These are phyloP conservation scores for Spodoptera exigua DNA, from an alignment of 2,888 invertebrate species.

Conservation along the genomic window DNA sequence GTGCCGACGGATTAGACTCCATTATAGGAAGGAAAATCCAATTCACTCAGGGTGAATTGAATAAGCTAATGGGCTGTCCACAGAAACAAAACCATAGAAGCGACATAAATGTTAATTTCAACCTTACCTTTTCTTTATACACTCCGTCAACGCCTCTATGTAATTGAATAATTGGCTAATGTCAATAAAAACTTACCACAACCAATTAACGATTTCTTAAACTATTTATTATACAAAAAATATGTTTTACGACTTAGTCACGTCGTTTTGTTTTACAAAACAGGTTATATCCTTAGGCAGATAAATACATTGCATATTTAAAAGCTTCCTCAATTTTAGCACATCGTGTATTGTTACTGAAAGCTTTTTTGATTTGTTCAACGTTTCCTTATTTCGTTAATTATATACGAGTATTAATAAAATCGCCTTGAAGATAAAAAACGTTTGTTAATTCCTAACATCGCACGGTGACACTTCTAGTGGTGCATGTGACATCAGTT, in stretches of 20 bases:
- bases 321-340: conserved; percentile 57
- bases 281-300: conserved; percentile 56
- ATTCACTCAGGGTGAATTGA: conserved; percentile 84
- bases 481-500: conserved; percentile 41
- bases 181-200: conserved; percentile 64
- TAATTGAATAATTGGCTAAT: conserved; percentile 64
- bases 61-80: conserved; percentile 82
- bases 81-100: conserved; percentile 67
- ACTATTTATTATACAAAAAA: conserved; percentile 59
- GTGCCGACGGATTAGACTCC: conserved; percentile 80
- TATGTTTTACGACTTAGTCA: conserved; percentile 61
- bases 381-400: conserved; percentile 32
- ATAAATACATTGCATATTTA: conserved; percentile 47
- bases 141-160: conserved; percentile 57
- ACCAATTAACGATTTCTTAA: conserved; percentile 62
- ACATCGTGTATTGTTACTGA: conserved; percentile 34
- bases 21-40: conserved; percentile 82
- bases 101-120: conserved; percentile 65
- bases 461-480: conserved; percentile 61
- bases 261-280: conserved; percentile 58
- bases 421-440: not conserved
- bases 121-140: conserved; percentile 58
- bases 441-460: too few species aligned
- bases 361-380: conserved; percentile 26
- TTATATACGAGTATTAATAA: not conserved